Conservation (phyloP, 2,797 vertebrate genomes). For the Helarctos malayanus region DNA sequence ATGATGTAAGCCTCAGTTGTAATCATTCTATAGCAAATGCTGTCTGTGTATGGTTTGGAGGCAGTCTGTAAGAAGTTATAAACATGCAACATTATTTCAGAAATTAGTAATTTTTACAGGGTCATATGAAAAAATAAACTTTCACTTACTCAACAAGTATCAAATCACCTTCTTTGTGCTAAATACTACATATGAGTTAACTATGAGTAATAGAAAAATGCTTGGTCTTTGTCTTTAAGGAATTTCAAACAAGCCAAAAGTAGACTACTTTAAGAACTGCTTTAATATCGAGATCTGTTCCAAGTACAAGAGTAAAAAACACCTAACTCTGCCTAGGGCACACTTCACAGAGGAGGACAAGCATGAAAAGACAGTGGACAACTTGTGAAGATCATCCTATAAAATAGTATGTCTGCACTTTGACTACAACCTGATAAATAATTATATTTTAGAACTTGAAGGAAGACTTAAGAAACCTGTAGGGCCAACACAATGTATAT, state of each 20-base stretch:
- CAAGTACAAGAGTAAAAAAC: slow-evolving; percentile 1
- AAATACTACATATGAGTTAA: background rate
- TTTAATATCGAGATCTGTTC: slow-evolving; percentile 13
- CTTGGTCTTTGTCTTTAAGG: slow-evolving; percentile 7
- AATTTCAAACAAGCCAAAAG: slow-evolving; percentile 44
- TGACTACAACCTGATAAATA: background rate
- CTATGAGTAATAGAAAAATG: slow-evolving; percentile 23
- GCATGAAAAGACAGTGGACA: slow-evolving; percentile 10
- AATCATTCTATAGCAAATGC: slow-evolving; percentile 91
- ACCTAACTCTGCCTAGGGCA: background rate
- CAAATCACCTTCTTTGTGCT: background rate
- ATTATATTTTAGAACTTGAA: slow-evolving; percentile 39
- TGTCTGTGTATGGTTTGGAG: slow-evolving; percentile 92
- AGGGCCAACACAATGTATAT: background rate
- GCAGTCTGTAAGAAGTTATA: slow-evolving; percentile 90
- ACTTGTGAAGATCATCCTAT: background rate
- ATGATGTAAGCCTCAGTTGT: slow-evolving; percentile 90
- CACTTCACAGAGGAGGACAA: background rate
- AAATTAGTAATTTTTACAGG: slow-evolving; percentile 33
- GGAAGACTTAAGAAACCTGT: slow-evolving; percentile 41
- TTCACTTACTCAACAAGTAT: background rate
- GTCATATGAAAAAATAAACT: slow-evolving; percentile 29
- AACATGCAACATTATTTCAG: slow-evolving; percentile 64
- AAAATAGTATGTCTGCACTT: background rate
- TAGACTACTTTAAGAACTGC: background rate